phyloP scores from a whole-genome alignment of 2,113 vertebrate species.

The Oophaga pumilio region DNA sequence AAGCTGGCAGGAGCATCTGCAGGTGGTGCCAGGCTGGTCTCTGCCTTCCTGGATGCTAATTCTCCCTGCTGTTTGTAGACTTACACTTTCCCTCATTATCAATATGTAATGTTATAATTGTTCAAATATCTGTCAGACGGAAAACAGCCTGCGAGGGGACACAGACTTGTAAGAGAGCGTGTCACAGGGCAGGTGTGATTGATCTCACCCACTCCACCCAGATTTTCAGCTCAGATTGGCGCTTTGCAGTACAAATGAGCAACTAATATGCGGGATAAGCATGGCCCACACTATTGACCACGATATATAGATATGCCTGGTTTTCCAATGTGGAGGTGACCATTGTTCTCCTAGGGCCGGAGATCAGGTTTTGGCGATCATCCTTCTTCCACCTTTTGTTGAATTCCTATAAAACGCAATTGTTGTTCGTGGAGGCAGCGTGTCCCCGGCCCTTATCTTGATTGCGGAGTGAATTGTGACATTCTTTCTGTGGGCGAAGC shows the following conservation, averaged over 20 bases:
- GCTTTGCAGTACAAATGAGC: too few relatives aligned
- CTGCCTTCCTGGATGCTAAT: not conserved
- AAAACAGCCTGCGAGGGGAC: not conserved
- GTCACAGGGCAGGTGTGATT: too few relatives aligned
- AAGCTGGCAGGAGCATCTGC: not conserved
- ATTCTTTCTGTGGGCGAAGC: constrained; percentile 4
- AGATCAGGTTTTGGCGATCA: too few relatives aligned
- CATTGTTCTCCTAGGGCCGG: too few relatives aligned
- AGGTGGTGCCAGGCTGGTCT: not conserved
- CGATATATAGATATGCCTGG: too few relatives aligned
- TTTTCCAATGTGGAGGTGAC: too few relatives aligned
- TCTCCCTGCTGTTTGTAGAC: not conserved
- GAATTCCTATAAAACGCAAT: not conserved
- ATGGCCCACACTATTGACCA: too few relatives aligned
- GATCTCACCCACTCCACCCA: too few relatives aligned
- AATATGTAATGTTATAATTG: not conserved
- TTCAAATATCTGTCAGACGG: not conserved
- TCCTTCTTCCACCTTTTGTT: not conserved
- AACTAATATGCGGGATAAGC: too few relatives aligned
- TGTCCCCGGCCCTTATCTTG: not conserved
- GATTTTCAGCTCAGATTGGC: too few relatives aligned
- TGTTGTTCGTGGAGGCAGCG: not conserved
- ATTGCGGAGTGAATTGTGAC: constrained; percentile 8
- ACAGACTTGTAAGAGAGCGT: not conserved
- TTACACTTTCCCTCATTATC: not conserved